These are phyloP conservation scores for Rhipidura dahli DNA, from an alignment of 2,113 vertebrate species.

Conservation along the genomic window DNA sequence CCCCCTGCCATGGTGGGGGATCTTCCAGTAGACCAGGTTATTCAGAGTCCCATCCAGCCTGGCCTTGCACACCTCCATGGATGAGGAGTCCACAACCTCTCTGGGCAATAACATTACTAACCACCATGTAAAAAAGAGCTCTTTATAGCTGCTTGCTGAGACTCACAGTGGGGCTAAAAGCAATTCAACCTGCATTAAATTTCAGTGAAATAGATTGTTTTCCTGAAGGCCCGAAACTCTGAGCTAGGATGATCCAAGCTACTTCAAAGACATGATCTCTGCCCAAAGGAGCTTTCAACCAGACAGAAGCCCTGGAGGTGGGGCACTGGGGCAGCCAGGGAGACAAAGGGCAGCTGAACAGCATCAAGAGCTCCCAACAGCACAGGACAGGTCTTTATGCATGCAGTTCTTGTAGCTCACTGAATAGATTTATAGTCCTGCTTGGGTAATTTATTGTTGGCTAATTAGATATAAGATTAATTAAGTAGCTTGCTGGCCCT, in stretches of 20 bases:
- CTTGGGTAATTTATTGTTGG: constrained; percentile 29
- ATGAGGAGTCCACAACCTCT: neutral
- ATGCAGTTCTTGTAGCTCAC: neutral
- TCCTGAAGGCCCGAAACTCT: neutral
- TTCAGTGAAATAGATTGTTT: neutral
- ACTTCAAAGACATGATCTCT: constrained; percentile 18
- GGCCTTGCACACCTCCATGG: neutral
- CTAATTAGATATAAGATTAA: constrained; percentile 54
- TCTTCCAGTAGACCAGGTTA: neutral
- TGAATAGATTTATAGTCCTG: constrained; percentile 35
- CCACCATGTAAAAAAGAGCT: fast-evolving
- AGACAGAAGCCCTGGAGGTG: constrained; percentile 3
- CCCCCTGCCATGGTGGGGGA: neutral
- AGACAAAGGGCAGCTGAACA: neutral
- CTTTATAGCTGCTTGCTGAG: neutral
- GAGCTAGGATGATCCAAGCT: neutral
- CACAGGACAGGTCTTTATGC: neutral
- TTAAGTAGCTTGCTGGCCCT: constrained; percentile 13
- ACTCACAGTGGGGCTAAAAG: neutral
- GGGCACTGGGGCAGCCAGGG: fast-evolving
- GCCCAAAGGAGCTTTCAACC: neutral
- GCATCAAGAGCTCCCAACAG: neutral
- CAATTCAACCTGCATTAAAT: neutral
- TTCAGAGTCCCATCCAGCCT: neutral
- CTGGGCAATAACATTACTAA: neutral